Evolutionary conservation across 2,113 vertebrate genomes (phyloP).

Genomic region (Asarcornis scutulata): DNA sequence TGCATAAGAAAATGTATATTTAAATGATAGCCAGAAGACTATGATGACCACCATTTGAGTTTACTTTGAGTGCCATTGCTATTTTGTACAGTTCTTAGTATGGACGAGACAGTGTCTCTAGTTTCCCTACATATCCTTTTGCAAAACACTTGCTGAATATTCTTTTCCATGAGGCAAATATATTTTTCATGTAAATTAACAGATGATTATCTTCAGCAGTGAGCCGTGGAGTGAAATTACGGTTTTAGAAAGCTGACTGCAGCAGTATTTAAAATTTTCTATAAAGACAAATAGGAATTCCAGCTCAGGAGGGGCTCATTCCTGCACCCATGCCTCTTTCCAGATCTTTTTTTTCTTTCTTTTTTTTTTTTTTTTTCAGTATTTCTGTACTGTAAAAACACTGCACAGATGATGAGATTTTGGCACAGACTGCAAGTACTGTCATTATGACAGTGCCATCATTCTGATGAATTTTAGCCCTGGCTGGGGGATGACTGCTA

Average conservation of each 20-base stretch:
- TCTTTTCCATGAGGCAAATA: neutral
- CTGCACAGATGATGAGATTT: neutral
- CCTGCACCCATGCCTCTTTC: neutral
- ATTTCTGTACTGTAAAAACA: neutral
- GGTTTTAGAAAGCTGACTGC: neutral
- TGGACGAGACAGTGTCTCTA: neutral
- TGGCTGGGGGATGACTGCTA: neutral
- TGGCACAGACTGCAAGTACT: neutral
- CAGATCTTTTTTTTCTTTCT: rapidly evolving
- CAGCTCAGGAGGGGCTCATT: neutral
- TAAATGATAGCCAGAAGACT: neutral
- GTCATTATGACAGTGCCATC: neutral
- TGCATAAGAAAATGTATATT: neutral
- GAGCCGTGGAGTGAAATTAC: neutral
- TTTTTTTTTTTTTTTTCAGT: neutral
- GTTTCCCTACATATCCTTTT: neutral
- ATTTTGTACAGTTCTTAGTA: neutral
- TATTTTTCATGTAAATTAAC: neutral
- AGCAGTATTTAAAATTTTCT: neutral
- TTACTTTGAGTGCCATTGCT: neutral
- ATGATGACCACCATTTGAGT: neutral
- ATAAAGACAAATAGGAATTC: neutral
- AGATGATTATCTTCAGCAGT: neutral
- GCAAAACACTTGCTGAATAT: neutral
- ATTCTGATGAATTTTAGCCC: neutral